Percentiles rank a stretch among this genome's conserved stretches.
These are phyloP conservation scores for Dione juno DNA, from an alignment of 2,888 invertebrate genomes.

Conservation along the genomic window DNA sequence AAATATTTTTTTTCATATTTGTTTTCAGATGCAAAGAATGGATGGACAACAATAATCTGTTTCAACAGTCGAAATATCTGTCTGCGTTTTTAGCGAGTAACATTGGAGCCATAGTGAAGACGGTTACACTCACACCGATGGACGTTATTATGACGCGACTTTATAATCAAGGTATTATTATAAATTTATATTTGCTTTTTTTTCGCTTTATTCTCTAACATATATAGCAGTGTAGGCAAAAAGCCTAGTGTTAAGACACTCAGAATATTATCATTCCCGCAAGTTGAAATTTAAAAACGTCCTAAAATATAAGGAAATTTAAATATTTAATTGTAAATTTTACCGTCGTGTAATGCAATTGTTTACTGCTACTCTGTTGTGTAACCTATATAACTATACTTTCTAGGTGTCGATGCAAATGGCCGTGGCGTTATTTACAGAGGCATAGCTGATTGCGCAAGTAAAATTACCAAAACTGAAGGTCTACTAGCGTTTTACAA, in stretches of 20 bases:
- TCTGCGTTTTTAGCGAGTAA: conserved; percentile 90
- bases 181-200: background rate
- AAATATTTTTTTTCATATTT: background rate
- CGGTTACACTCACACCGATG: conserved; percentile 92
- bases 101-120: conserved; percentile 90
- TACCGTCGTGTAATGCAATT: too few relatives aligned
- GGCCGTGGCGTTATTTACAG: conserved; percentile 88
- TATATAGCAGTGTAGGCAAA: too few relatives aligned
- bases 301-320: background rate
- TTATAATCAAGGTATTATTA: conserved; percentile 93
- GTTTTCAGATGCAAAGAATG: conserved; percentile 72
- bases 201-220: background rate
- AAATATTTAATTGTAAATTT: too few relatives aligned
- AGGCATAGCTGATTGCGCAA: conserved; percentile 89
- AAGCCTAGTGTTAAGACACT: too few relatives aligned
- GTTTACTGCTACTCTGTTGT: too few relatives aligned
- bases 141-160: conserved; percentile 94
- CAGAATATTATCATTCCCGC: background rate
- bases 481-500: conserved; percentile 94
- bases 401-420: conserved; percentile 85
- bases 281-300: background rate
- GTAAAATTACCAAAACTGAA: conserved; percentile 89
- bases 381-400: background rate
- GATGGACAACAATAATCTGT: conserved; percentile 72
- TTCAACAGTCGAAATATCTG: conserved; percentile 85